A percentile compares a stretch with the other conserved stretches of the same genome.
phyloP scores from a whole-genome alignment of 2,797 vertebrate genomes.

The Sparidentex hasta region DNA sequence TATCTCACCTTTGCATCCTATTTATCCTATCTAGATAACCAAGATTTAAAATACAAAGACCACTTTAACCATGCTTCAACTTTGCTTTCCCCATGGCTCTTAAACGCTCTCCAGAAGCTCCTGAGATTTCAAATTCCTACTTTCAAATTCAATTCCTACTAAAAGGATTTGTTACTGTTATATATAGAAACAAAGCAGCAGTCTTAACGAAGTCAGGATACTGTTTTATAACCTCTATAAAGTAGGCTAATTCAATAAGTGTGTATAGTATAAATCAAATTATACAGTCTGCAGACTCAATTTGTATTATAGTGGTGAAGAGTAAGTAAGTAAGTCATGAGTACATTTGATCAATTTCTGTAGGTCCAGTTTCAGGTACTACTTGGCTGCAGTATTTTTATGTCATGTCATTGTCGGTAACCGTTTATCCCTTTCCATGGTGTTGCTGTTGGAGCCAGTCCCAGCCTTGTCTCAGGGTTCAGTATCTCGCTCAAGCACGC shows the following conservation, averaged over 20 bases:
- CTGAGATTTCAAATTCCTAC: neutral
- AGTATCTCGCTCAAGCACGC: too few species aligned
- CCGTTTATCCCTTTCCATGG: too few species aligned
- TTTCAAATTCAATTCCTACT: neutral
- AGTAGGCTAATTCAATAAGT: too few species aligned
- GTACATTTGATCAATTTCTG: neutral
- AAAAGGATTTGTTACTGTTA: neutral
- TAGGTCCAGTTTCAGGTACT: neutral
- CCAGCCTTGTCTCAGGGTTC: too few species aligned
- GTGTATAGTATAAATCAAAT: neutral
- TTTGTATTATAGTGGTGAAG: neutral
- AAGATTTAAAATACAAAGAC: neutral
- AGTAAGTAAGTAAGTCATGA: too few species aligned
- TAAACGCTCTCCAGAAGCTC: neutral
- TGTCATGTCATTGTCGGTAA: too few species aligned
- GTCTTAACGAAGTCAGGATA: neutral
- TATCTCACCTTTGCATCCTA: neutral
- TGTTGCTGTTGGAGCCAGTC: too few species aligned
- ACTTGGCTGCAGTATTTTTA: neutral
- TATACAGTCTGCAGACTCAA: neutral
- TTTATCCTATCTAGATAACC: neutral
- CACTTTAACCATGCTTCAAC: neutral
- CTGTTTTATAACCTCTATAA: neutral
- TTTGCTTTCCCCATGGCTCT: neutral
- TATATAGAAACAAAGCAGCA: neutral